phyloP scores from a whole-genome alignment of 2,113 vertebrate species.

The Gnathonemus echidnorhynchus region DNA sequence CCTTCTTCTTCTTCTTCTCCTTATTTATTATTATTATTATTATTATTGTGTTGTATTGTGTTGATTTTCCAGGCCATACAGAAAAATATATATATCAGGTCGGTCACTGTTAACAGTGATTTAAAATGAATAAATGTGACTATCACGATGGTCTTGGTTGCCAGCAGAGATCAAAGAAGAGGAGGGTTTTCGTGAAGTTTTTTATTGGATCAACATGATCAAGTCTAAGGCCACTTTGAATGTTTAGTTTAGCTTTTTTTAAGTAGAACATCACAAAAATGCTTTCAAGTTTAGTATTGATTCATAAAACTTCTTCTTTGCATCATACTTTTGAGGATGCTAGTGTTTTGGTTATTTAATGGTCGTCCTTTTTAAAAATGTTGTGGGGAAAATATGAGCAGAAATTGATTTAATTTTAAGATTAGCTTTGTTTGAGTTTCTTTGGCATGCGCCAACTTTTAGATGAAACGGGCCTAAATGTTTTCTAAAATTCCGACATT shows the following conservation, averaged over 20 bases:
- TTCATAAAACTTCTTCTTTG: constrained; percentile 20
- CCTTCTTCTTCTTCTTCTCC: constrained; percentile 56
- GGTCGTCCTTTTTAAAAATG: constrained; percentile 6
- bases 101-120: constrained; percentile 12
- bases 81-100: constrained; percentile 13
- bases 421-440: constrained; percentile 25
- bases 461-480: constrained; percentile 27
- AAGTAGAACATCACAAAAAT: constrained; percentile 8
- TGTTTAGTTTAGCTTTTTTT: constrained; percentile 14
- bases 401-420: constrained; percentile 36
- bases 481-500: constrained; percentile 23
- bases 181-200: constrained; percentile 27
- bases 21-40: not conserved
- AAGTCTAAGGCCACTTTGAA: constrained; percentile 15
- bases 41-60: not conserved
- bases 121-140: constrained; percentile 22
- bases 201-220: constrained; percentile 28
- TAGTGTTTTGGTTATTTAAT: constrained; percentile 22
- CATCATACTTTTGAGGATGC: constrained; percentile 24
- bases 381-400: constrained; percentile 20
- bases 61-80: not conserved
- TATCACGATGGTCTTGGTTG: not conserved
- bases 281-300: constrained; percentile 20
- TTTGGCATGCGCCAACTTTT: constrained; percentile 27
- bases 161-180: constrained; percentile 1